Base-by-base conservation (phyloP, 2,797 vertebrate genomes). In the Spea hammondii region DNA sequence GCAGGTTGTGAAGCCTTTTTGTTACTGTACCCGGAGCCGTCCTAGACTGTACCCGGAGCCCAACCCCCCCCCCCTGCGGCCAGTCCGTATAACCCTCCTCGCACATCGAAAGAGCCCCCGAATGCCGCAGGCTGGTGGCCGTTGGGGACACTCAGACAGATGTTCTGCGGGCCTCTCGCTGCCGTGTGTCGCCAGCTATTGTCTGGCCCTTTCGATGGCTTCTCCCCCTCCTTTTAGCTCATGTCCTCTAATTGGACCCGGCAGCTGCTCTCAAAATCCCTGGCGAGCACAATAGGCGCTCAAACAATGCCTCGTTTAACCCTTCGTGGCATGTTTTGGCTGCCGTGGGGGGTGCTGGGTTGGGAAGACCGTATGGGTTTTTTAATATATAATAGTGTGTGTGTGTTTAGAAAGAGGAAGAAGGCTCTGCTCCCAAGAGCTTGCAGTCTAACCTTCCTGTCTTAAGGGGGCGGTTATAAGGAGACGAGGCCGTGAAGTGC, bases 251-350 rank as follows among this genome's bases (percentile, higher is more conserved):
- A 85, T 87, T 85, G 87, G 86, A 86, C 84, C 84, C 86, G 83
- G 87, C 88, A 90, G 90, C 88, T 92, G 90, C 84, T 84, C 83
- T 73, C 86, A 83, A 87, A 88, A 88, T 85, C 86, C 84, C 86
- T 84, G 80, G 81, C 82, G 85, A 83, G 86, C 87, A 89, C 86
- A 88, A 86, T 86, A 85, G 88, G 75, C 72, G 85, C 84, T 86
- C 86, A 86, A 83, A 67, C 80, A 84, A 80, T 65, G 83, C 83
- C 85, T 79, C 85, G 82, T 85, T 87, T 89, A 87, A 86, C 88
- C 82, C 84, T 85, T 83, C 82, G 1, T 11, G 74, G n/a, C 59
- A 4, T 62, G n/a, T 12, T 62, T 32, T 62, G 59, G 32, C 32
- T 32, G 32, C 32, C 32, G 3, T 32, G 32, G 32, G 32, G 32